Base-by-base conservation (phyloP, 92 coral and sea anemone genomes). In the Ricordea florida region DNA sequence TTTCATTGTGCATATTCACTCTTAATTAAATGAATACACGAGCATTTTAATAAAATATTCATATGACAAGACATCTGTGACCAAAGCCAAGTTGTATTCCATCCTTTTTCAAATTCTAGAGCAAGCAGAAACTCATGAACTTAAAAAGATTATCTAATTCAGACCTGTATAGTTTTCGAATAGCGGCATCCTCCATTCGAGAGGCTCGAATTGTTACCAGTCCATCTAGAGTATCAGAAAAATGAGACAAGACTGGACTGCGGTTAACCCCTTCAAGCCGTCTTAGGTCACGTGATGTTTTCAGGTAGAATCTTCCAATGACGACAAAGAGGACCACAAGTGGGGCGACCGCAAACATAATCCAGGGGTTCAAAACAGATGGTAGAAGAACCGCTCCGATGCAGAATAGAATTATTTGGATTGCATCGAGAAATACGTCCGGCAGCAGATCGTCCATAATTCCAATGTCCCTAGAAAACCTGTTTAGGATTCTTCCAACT, bases 401-500 rank as follows among this genome's bases (percentile, higher is more conserved):
- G 29, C 43, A 30, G 14, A 27, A 69, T 6, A 84, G 66, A 2
- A 76, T 2, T 4, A 57, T 2, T 21, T 76, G 51, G 42, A 76
- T 5, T 18, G 78, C 65, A 6, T 61, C 69, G 10, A 58, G 47
- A 25, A 77, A 49, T 10, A 38, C 68, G 16, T 59, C 66, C 3
- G 89, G 89, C 9, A 84, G 59, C 25, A 47, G 32, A 13, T 62
- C 71, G 69, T 84, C 89, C 79, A 74, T 48, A 40, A 58, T 42
- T 21, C 50, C 67, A 10, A 53, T 65, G 63, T 84, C 89, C 30
- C 74, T 69, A 10, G 89, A 84, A 61, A 84, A 84, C 53, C 89
- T 69, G 53, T 89, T 89, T 16, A 89, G 79, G 28, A 89, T 80
- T 30, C 94, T 64, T 28, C 94, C 94, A 14, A 83, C 86, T 9